A percentile compares a stretch with the other conserved stretches of the same genome.
phyloP scores from a whole-genome alignment of 2,113 vertebrate species.

The Sisor rabdophorus region DNA sequence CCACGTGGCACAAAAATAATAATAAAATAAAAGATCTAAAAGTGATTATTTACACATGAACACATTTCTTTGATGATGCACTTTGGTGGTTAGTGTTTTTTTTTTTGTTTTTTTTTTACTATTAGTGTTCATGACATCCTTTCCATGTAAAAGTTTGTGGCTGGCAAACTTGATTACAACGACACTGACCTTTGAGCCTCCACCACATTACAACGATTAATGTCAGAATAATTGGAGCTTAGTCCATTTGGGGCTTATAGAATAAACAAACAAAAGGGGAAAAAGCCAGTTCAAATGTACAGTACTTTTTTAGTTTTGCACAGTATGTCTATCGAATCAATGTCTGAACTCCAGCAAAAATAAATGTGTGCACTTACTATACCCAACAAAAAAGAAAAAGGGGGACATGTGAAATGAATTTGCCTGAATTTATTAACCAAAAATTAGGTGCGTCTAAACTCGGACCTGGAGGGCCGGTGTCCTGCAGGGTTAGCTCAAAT shows the following conservation, averaged over 20 bases:
- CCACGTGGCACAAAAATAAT: too few species aligned
- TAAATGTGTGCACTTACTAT: constrained; percentile 16
- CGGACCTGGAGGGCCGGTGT: too few species aligned
- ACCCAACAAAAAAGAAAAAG: neutral
- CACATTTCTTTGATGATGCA: neutral
- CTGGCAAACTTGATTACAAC: neutral
- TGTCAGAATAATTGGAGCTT: neutral
- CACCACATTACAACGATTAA: neutral
- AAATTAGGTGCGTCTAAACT: neutral
- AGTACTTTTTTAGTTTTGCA: too few species aligned
- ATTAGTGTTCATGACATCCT: neutral
- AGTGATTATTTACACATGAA: neutral
- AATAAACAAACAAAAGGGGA: neutral
- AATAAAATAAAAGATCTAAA: neutral
- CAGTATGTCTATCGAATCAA: too few species aligned
- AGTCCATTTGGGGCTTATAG: neutral
- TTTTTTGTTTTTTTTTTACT: too few species aligned
- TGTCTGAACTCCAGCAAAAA: too few species aligned
- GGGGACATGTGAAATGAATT: neutral
- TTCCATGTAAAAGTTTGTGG: neutral
- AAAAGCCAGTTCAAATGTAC: neutral
- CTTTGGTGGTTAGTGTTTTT: neutral
- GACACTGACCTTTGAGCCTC: neutral
- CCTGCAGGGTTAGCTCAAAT: too few species aligned
- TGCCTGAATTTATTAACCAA: neutral